These are phyloP conservation scores for Lissocephala sabroskyi DNA, from an alignment of 2,888 invertebrate species.

Conservation along the genomic window DNA sequence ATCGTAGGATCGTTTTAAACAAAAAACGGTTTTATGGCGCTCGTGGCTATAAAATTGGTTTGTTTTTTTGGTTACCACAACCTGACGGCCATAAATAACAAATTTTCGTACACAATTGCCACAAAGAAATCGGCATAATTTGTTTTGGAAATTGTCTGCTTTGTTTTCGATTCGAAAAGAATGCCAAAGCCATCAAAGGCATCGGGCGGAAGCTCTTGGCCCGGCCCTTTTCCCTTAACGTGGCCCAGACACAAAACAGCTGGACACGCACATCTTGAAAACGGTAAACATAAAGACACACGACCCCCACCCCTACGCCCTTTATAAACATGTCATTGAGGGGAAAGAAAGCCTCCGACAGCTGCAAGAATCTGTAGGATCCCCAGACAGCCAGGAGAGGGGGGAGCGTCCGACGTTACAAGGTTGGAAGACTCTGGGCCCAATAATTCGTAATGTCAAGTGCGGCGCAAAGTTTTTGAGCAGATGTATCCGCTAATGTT, in stretches of 20 bases:
- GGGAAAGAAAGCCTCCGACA: constrained; percentile 50
- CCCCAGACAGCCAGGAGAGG: neutral
- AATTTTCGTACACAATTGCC: no score
- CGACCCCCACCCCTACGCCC: neutral
- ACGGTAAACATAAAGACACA: neutral
- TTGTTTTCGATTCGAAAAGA: neutral
- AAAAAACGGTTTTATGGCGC: no score
- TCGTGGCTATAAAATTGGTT: constrained; percentile 2
- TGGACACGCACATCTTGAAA: constrained; percentile 13
- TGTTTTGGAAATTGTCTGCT: neutral
- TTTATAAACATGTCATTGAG: neutral
- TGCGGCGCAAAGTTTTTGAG: no score
- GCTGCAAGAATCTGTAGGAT: constrained; percentile 46
- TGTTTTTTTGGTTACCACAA: neutral
- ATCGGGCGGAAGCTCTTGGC: constrained; percentile 8
- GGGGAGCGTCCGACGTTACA: constrained; percentile 23
- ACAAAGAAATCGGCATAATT: no score
- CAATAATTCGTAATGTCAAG: constrained; percentile 41
- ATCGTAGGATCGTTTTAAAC: no score
- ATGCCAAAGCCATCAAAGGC: constrained; percentile 1
- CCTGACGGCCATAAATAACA: neutral
- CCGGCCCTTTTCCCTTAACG: neutral
- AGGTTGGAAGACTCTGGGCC: constrained; percentile 29
- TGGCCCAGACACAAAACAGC: constrained; percentile 11
- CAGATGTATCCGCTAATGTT: no score